These are phyloP conservation scores for Acanthopleura granulata DNA, from an alignment of 2,888 invertebrate genomes.

Conservation along the genomic window DNA sequence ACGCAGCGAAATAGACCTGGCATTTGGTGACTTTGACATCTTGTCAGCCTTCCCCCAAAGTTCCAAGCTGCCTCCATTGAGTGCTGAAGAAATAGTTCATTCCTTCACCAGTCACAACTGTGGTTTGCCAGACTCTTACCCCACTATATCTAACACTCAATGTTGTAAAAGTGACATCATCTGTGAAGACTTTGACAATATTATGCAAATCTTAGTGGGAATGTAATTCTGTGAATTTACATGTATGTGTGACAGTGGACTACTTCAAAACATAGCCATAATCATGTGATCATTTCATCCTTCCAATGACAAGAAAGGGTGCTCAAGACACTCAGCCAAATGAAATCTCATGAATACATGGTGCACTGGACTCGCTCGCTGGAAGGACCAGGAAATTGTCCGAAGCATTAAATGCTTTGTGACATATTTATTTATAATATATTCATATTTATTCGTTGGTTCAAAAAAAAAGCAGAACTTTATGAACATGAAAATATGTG, in stretches of 20 bases:
- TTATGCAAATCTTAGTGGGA: conserved; percentile 81
- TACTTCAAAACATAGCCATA: no score
- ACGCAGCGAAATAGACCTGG: conserved; percentile 68
- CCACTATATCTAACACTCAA: conserved; percentile 29
- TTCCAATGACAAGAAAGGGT: no score
- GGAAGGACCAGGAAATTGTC: no score
- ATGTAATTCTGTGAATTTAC: conserved; percentile 28
- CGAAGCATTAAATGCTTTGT: background rate
- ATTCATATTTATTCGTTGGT: conserved; percentile 2
- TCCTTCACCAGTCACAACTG: conserved; percentile 56
- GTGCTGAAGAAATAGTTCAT: conserved; percentile 69
- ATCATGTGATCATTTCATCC: no score
- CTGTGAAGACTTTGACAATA: conserved; percentile 75
- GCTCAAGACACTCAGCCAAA: no score
- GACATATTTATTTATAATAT: conserved; percentile 1
- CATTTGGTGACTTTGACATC: conserved; percentile 73
- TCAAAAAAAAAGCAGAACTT: background rate
- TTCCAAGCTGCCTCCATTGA: conserved; percentile 59
- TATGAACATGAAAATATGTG: no score
- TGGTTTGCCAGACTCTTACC: conserved; percentile 22
- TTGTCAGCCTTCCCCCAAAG: conserved; percentile 60
- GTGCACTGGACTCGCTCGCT: no score
- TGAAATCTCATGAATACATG: no score
- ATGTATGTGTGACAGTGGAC: no score
- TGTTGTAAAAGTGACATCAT: conserved; percentile 62